A percentile compares a stretch with the other conserved stretches of the same genome.
phyloP scores from a whole-genome alignment of 2,888 invertebrate species.

The Caenorhabditis virilis region DNA sequence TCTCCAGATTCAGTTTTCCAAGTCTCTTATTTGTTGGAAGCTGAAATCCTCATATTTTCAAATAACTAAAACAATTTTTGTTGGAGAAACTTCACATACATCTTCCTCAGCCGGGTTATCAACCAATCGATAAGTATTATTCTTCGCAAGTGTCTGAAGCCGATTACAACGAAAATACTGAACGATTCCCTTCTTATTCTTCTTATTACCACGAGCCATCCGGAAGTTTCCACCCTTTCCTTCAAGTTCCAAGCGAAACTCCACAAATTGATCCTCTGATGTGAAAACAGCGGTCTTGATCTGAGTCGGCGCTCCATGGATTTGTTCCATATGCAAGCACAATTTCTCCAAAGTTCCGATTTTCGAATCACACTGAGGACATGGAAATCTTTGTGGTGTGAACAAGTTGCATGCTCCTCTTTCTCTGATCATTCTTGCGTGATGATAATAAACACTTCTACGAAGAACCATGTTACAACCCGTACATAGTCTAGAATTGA shows the following conservation, averaged over 20 bases:
- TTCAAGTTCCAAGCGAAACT: slow-evolving; percentile 50
- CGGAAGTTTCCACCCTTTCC: slow-evolving; percentile 57
- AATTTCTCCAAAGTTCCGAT: slow-evolving; percentile 53
- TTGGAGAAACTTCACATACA: no score
- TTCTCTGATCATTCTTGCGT: slow-evolving; percentile 47
- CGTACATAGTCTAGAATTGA: slow-evolving; percentile 36
- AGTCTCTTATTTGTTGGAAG: slow-evolving; percentile 24
- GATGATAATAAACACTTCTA: slow-evolving; percentile 46
- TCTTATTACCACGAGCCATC: slow-evolving; percentile 57
- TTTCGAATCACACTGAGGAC: slow-evolving; percentile 41
- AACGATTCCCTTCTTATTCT: slow-evolving; percentile 45
- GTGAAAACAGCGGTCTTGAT: slow-evolving; percentile 43
- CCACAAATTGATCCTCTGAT: slow-evolving; percentile 44
- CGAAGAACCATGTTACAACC: slow-evolving; percentile 42
- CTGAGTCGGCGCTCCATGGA: slow-evolving; percentile 46
- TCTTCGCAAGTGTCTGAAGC: slow-evolving; percentile 31
- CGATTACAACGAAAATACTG: slow-evolving; percentile 52
- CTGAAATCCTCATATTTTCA: neutral
- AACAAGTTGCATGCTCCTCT: slow-evolving; percentile 51
- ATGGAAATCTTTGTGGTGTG: slow-evolving; percentile 54
- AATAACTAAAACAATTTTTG: neutral
- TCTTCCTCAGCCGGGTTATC: slow-evolving; percentile 27
- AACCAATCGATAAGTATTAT: slow-evolving; percentile 22
- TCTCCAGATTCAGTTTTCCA: slow-evolving; percentile 19
- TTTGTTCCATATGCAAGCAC: slow-evolving; percentile 50